A percentile compares a stretch with the other conserved stretches of the same genome.
These are phyloP conservation scores for Helostoma temminkii DNA, from an alignment of 2,797 vertebrate genomes.

Conservation along the genomic window DNA sequence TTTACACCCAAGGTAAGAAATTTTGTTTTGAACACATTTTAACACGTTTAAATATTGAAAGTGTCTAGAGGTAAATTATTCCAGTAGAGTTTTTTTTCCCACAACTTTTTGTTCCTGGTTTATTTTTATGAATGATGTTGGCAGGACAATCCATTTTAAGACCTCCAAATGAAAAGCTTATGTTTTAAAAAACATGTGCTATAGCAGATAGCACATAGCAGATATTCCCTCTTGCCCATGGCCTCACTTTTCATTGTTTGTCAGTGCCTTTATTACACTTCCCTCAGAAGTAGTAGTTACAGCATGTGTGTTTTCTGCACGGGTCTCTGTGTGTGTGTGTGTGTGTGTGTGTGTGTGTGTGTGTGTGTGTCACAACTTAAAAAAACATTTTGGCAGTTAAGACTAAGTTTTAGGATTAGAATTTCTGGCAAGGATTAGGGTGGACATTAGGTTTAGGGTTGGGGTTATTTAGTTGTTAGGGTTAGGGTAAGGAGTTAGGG, in stretches of 20 bases:
- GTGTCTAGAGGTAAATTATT: not conserved
- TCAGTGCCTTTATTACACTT: constrained; percentile 4
- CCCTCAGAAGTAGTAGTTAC: not conserved
- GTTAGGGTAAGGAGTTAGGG: too few species aligned
- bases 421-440: too few species aligned
- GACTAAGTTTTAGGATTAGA: too few species aligned
- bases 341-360: not conserved
- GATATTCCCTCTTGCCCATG: not conserved
- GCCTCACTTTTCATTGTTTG: not conserved
- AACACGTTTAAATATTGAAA: too few species aligned
- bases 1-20: not conserved
- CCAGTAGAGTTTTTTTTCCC: not conserved
- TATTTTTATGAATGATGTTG: not conserved
- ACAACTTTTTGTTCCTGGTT: not conserved
- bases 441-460: too few species aligned
- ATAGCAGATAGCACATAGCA: too few species aligned
- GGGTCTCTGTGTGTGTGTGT: not conserved
- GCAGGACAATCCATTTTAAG: not conserved
- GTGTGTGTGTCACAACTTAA: too few species aligned
- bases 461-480: too few species aligned
- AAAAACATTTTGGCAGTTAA: too few species aligned
- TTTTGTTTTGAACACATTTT: not conserved
- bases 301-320: not conserved
- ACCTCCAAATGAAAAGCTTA: not conserved
- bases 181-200: not conserved